Evolutionary conservation across 2,888 invertebrate species (phyloP), one percentile per base, ranked within the genome.

Genomic region (Coremacera marginata): DNA sequence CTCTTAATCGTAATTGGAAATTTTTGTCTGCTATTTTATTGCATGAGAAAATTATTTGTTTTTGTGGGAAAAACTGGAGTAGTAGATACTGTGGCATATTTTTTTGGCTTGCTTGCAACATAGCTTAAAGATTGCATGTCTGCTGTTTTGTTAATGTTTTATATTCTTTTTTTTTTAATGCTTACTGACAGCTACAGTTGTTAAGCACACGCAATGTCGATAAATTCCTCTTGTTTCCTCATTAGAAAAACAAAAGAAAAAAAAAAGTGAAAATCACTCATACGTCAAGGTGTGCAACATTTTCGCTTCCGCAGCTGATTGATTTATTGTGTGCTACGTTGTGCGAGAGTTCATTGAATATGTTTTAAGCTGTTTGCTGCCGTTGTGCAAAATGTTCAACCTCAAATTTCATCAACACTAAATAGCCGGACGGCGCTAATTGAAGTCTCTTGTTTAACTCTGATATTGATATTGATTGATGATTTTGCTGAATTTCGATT

Each of bases 1-100:
- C 71, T 55, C 71, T 31, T 55, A 31, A 71, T 71, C 71, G 44
- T 71, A 71, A 71, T 71, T 71, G 71, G 71, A 37, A 19, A n/a
- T 34, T 63, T 68, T 27, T 25, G 19, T 8, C 9, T 7, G n/a
- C 51, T 51, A 51, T 19, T 51, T 68, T 52, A 51, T 49, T 44
- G 49, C 57, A 4, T 27, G 25, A 31, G 44, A 67, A 67, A 67
- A 67, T 67, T 27, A 14, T 25, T 68, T 51, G 68, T 16, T 52
- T 63, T 25, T 51, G 37, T 68, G 51, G 27, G 25, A n/a, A 49
- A 68, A 68, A 68, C 68, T 51, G 44, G 67, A 67, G 7, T 44
- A 44, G 49, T 25, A 27, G 27, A 25, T 27, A 27, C 11, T 60
- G 27, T 27, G 25, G 27, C 60, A 60, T 60, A 60, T 60, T 60